Evolutionary conservation across 2,113 vertebrate genomes (phyloP).

Genomic region (Hirundichthys speculiger): DNA sequence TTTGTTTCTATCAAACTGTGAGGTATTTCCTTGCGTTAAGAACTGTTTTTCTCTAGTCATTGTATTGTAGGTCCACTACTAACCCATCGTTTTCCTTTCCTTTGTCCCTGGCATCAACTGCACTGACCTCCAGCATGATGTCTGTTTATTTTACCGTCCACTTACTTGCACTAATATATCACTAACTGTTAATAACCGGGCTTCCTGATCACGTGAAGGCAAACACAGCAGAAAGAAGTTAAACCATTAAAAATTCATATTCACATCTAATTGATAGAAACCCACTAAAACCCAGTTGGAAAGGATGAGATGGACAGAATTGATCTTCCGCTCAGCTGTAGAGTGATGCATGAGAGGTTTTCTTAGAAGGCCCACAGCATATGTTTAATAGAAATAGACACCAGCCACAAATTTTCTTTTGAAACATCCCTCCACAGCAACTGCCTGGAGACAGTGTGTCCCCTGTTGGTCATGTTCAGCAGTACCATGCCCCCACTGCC

Average conservation of each 20-base stretch:
- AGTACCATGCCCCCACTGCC: neutral
- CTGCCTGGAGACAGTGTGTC: slow-evolving; percentile 14
- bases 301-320: no score
- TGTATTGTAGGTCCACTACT: neutral
- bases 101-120: neutral
- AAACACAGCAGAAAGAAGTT: neutral
- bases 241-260: no score
- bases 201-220: neutral
- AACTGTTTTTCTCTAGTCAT: slow-evolving; percentile 2
- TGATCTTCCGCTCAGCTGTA: no score
- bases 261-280: no score
- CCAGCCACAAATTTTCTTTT: neutral
- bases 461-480: slow-evolving; percentile 24
- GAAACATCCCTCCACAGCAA: no score
- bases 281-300: no score
- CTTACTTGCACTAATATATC: neutral
- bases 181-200: neutral
- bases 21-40: slow-evolving; percentile 4
- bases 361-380: no score
- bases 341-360: no score
- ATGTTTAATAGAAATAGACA: neutral
- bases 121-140: neutral
- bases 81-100: slow-evolving; percentile 3
- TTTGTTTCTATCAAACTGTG: neutral
- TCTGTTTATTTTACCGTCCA: slow-evolving; percentile 13